Conservation (phyloP, 2,113 vertebrate genomes). For the Stegostoma tigrinum region DNA sequence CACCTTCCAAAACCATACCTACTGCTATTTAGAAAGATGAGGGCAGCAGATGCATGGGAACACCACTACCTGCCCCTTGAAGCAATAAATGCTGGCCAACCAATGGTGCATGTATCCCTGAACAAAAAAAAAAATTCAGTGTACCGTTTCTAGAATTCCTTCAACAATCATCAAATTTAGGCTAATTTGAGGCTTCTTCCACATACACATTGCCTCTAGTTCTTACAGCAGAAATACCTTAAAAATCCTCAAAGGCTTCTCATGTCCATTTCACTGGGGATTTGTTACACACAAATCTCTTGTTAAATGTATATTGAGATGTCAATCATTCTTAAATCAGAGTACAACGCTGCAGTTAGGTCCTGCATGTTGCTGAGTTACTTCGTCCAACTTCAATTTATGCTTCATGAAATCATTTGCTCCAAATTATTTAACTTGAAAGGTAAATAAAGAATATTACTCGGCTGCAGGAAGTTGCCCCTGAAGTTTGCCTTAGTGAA, state of each 20-base stretch:
- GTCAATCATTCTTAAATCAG: slow-evolving; percentile 23
- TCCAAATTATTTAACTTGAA: slow-evolving; percentile 23
- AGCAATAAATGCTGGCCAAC: too few species aligned
- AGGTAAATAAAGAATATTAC: not conserved
- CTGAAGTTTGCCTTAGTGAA: not conserved
- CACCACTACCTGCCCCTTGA: too few species aligned
- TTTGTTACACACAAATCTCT: not conserved
- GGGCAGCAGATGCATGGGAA: too few species aligned
- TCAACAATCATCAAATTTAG: not conserved
- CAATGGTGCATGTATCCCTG: too few species aligned
- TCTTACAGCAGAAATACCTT: not conserved
- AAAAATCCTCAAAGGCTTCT: slow-evolving; percentile 20
- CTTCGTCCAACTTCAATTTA: not conserved
- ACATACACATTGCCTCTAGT: not conserved
- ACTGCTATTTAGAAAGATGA: too few species aligned
- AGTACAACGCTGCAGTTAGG: not conserved
- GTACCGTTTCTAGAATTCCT: not conserved
- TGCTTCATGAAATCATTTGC: slow-evolving; percentile 8
- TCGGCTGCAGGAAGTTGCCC: not conserved
- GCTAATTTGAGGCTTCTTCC: not conserved
- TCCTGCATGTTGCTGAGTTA: not conserved
- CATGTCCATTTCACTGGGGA: not conserved
- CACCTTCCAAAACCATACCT: too few species aligned
- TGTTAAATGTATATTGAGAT: slow-evolving; percentile 6
- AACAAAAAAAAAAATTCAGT: too few species aligned